Percentiles rank a stretch among this genome's conserved stretches.
Evolutionary conservation across 2,113 vertebrate genomes (phyloP).

Genomic region (Eonycteris spelaea): DNA sequence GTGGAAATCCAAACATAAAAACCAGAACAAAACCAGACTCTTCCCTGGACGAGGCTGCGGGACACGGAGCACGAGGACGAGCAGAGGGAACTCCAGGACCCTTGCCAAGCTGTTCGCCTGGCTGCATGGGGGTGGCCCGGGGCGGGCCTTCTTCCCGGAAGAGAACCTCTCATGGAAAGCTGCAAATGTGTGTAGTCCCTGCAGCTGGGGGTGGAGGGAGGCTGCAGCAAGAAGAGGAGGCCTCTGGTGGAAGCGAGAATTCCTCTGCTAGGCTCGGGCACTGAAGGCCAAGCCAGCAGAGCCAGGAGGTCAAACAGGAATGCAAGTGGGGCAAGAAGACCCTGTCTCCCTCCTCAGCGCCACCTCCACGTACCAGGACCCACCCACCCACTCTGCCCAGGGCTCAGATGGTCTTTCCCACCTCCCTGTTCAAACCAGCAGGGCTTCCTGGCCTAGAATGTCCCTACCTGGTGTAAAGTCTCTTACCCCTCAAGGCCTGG

Average conservation of each 20-base stretch:
- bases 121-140: rapidly evolving
- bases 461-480: not conserved
- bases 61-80: not conserved
- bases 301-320: not conserved
- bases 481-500: not conserved
- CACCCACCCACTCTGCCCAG: not conserved
- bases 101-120: not conserved
- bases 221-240: not conserved
- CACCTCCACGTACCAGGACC: not conserved
- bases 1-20: not conserved
- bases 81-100: not conserved
- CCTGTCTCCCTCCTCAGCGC: not conserved
- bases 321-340: not conserved
- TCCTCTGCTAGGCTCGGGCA: not conserved
- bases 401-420: not conserved
- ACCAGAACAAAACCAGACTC: not conserved
- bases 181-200: not conserved
- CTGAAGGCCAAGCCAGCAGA: not conserved
- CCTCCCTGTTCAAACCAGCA: not conserved
- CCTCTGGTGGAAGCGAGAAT: not conserved
- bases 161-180: not conserved
- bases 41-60: not conserved
- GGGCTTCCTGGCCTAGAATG: not conserved
- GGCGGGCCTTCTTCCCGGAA: not conserved
- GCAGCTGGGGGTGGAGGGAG: not conserved